Percentiles rank a stretch among this genome's conserved stretches.
Conservation (phyloP, 2,113 vertebrate genomes). For the Heloderma charlesbogerti region DNA sequence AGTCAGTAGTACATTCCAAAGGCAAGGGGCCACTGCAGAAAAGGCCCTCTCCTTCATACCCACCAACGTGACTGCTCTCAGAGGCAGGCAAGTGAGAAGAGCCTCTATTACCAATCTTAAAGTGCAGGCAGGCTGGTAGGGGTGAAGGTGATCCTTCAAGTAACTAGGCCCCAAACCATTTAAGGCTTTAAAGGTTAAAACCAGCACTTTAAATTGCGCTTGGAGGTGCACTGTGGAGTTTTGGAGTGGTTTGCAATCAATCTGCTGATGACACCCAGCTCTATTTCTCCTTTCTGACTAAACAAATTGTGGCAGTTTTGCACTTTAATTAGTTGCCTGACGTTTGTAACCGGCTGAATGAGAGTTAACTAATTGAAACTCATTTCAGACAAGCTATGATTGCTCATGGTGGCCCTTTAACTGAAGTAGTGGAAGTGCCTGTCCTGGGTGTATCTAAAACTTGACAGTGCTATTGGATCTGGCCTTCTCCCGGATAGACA, state of each 20-base stretch:
- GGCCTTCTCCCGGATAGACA: neutral
- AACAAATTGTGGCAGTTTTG: neutral
- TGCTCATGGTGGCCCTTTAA: neutral
- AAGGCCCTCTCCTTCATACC: too few relatives aligned
- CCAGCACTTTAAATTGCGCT: too few relatives aligned
- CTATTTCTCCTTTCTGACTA: neutral
- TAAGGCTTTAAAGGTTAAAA: too few relatives aligned
- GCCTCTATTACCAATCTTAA: too few relatives aligned
- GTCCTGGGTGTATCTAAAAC: neutral
- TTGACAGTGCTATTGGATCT: neutral
- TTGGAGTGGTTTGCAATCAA: neutral
- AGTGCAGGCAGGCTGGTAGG: too few relatives aligned
- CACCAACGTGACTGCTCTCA: too few relatives aligned
- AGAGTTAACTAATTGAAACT: neutral
- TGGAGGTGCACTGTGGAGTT: neutral
- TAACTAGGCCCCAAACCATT: too few relatives aligned
- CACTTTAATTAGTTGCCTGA: neutral
- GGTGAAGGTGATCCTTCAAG: too few relatives aligned
- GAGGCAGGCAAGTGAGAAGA: too few relatives aligned
- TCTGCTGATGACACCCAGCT: neutral
- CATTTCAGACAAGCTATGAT: neutral
- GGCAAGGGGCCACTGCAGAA: too few relatives aligned
- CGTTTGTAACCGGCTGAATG: neutral
- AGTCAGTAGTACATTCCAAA: too few relatives aligned
- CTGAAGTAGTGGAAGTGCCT: neutral